Conservation (phyloP, 2,113 vertebrate species). For the Urocitellus parryii region DNA sequence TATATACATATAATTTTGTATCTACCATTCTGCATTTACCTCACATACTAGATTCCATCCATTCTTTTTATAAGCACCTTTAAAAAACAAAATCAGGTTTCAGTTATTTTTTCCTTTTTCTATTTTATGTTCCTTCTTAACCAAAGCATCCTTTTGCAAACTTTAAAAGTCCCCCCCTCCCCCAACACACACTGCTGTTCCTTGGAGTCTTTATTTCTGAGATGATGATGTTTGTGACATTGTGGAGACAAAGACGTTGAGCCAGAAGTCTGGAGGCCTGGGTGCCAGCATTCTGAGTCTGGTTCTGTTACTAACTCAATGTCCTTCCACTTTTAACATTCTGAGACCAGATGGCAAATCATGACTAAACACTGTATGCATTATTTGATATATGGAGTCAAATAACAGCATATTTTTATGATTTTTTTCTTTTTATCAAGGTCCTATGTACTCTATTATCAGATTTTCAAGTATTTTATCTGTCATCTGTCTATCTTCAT, state of each 20-base stretch:
- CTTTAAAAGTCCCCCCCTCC: neutral
- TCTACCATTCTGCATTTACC: neutral
- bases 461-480: neutral
- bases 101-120: neutral
- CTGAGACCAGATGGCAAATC: neutral
- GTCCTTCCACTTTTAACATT: neutral
- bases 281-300: neutral
- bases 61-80: neutral
- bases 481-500: neutral
- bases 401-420: neutral
- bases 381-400: neutral
- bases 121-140: neutral
- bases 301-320: neutral
- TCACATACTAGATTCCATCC: neutral
- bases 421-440: neutral
- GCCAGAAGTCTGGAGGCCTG: no score
- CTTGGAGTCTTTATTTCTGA: neutral
- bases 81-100: neutral
- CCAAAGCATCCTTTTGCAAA: neutral
- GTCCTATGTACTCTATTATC: neutral
- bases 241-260: neutral
- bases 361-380: neutral
- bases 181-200: neutral
- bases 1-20: neutral
- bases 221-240: neutral